A percentile compares a stretch with the other conserved stretches of the same genome.
These are phyloP conservation scores for Campaea margaritaria DNA, from an alignment of 2,888 invertebrate species.

Conservation along the genomic window DNA sequence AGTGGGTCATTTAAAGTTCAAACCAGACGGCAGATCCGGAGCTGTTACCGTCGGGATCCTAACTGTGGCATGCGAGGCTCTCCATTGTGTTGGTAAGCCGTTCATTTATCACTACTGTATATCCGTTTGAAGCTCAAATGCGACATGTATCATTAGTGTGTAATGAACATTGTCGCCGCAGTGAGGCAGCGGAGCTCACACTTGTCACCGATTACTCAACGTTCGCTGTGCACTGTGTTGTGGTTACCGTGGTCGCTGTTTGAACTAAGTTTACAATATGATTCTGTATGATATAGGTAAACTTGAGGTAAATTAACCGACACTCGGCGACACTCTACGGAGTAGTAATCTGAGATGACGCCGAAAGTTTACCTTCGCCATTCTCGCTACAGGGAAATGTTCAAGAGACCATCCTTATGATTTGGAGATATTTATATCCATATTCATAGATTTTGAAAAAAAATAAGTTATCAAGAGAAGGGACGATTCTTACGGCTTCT, in stretches of 20 bases:
- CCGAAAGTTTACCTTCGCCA: too few species aligned
- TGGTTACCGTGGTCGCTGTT: constrained; percentile 29
- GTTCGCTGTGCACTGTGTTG: constrained; percentile 48
- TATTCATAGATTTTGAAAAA: too few species aligned
- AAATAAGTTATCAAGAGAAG: too few species aligned
- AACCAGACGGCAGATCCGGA: constrained; percentile 31
- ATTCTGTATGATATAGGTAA: constrained; percentile 3
- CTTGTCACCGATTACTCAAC: constrained; percentile 52
- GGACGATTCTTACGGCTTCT: too few species aligned
- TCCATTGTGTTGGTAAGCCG: constrained; percentile 20
- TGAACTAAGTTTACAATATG: constrained; percentile 27
- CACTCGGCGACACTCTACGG: neutral
- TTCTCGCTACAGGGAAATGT: too few species aligned
- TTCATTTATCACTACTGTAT: constrained; percentile 57
- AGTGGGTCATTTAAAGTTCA: constrained; percentile 29
- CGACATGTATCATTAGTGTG: constrained; percentile 45
- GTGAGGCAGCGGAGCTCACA: constrained; percentile 47
- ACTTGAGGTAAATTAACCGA: neutral
- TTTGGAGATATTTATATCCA: too few species aligned
- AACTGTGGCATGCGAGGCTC: constrained; percentile 2
- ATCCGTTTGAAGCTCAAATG: constrained; percentile 41
- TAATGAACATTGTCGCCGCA: constrained; percentile 52
- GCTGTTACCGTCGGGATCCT: neutral
- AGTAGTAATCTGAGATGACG: neutral
- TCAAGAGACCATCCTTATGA: too few species aligned